These are phyloP conservation scores for Physeter macrocephalus DNA, from an alignment of 2,113 vertebrate species.

Conservation along the genomic window DNA sequence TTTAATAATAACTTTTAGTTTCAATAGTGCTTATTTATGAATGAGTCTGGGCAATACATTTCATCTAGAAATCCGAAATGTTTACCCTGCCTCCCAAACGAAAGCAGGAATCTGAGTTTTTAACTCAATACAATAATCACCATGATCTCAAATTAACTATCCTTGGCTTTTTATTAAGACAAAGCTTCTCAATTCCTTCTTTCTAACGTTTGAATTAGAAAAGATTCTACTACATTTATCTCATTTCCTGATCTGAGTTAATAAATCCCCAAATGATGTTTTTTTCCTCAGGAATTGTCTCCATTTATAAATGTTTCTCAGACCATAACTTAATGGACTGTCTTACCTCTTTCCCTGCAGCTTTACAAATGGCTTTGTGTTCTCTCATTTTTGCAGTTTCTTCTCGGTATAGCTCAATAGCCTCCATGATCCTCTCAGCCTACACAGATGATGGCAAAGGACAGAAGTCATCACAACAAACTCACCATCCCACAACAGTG, in stretches of 20 bases:
- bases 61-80: background rate
- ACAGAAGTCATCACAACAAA: background rate
- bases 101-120: background rate
- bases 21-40: background rate
- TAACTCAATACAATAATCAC: background rate
- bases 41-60: background rate
- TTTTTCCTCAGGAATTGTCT: background rate
- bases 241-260: background rate
- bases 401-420: conserved; percentile 90
- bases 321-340: no score
- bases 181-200: background rate
- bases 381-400: conserved; percentile 89
- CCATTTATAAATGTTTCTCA: background rate
- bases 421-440: conserved; percentile 98
- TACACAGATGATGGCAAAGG: conserved; percentile 59
- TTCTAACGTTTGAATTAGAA: background rate
- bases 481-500: background rate
- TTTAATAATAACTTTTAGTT: background rate
- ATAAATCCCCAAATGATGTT: background rate
- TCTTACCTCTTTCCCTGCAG: conserved; percentile 90
- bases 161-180: background rate
- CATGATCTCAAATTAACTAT: background rate
- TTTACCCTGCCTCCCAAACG: background rate
- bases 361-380: conserved; percentile 86
- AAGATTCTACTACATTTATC: background rate